Percentiles rank a stretch among this genome's conserved stretches.
These are phyloP conservation scores for Ondatra zibethicus DNA, from an alignment of 2,113 vertebrate genomes.

Conservation along the genomic window DNA sequence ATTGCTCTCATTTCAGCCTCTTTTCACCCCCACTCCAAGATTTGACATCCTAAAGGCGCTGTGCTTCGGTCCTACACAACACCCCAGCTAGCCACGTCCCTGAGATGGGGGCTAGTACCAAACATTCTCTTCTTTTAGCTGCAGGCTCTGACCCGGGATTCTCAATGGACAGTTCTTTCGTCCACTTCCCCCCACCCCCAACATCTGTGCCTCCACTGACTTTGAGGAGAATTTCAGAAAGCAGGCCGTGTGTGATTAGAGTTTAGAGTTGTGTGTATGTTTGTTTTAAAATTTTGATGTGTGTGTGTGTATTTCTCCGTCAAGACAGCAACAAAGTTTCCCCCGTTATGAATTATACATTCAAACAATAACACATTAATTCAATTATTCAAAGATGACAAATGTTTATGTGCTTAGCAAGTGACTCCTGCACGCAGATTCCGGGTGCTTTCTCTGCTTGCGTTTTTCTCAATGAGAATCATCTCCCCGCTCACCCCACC, in stretches of 20 bases:
- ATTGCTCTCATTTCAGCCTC: not conserved
- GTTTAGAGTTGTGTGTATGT: conserved; percentile 59
- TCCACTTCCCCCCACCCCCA: not conserved
- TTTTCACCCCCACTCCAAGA: not conserved
- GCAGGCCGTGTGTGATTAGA: not conserved
- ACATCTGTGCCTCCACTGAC: not conserved
- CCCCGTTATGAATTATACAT: conserved; percentile 90
- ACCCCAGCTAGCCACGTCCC: not conserved
- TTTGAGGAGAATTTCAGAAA: conserved; percentile 16
- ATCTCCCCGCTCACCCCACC: conserved; percentile 74
- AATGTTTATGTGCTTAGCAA: conserved; percentile 88
- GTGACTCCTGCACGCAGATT: conserved; percentile 83
- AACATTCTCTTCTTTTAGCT: not conserved
- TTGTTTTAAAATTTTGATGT: conserved; percentile 40
- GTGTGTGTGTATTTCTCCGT: conserved; percentile 77
- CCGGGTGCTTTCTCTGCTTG: conserved; percentile 74
- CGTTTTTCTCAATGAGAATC: conserved; percentile 85
- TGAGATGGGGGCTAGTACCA: not conserved
- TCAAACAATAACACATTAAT: conserved; percentile 91
- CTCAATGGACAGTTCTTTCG: not conserved
- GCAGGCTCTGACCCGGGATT: not conserved
- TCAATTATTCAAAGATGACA: conserved; percentile 91
- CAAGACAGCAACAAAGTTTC: conserved; percentile 88
- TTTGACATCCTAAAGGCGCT: not conserved
- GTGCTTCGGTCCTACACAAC: rapidly evolving